Conservation (phyloP, 2,888 invertebrate species). For the Teleogryllus oceanicus region DNA sequence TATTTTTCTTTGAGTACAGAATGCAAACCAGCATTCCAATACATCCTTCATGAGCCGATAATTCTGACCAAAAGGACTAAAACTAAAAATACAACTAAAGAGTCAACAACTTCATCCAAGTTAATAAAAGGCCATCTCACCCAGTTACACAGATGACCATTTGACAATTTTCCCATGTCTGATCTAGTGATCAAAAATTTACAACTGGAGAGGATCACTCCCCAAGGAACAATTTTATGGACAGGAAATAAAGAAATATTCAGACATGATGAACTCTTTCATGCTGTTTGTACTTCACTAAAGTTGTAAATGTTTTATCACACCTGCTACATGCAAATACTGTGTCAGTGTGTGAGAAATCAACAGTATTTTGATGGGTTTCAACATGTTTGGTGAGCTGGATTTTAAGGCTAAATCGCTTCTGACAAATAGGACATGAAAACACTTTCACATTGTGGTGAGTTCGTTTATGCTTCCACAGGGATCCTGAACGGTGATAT, state of each 20-base stretch:
- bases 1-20: too few relatives aligned
- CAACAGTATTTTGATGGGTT: not conserved
- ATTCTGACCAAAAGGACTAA: too few relatives aligned
- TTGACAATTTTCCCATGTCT: too few relatives aligned
- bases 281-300: not conserved
- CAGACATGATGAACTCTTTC: conserved; percentile 2
- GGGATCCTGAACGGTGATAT: conserved; percentile 22
- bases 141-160: too few relatives aligned
- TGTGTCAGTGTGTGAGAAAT: not conserved
- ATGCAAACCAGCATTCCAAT: too few relatives aligned
- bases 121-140: too few relatives aligned
- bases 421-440: conserved; percentile 57
- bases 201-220: too few relatives aligned
- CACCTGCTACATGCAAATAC: not conserved
- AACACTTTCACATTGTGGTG: conserved; percentile 40
- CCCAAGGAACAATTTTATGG: too few relatives aligned
- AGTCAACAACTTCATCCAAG: too few relatives aligned
- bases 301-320: not conserved
- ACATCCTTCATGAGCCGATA: too few relatives aligned
- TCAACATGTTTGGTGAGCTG: conserved; percentile 43
- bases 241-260: not conserved
- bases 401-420: conserved; percentile 55
- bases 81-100: too few relatives aligned
- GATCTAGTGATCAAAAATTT: too few relatives aligned
- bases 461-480: conserved; percentile 28